Percentiles rank a stretch among this genome's conserved stretches.
Evolutionary conservation across 2,888 invertebrate species (phyloP).

Genomic region (Scelioninae gen. 1): DNA sequence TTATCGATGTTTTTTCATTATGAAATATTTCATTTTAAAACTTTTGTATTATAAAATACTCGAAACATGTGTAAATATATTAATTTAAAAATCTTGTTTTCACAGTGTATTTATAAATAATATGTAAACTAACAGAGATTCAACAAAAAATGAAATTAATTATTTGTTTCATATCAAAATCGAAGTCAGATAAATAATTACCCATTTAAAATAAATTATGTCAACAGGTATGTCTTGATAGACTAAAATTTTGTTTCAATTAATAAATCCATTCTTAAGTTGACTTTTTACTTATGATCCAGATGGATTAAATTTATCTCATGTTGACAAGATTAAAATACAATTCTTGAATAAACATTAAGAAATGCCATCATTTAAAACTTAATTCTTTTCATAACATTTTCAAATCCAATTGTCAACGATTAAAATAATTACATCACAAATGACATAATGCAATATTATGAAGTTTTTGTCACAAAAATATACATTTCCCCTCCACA

Average conservation of each 20-base stretch:
- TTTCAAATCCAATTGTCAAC: slow-evolving; percentile 2
- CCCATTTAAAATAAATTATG: too few species aligned
- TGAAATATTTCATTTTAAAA: too few species aligned
- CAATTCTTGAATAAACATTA: slow-evolving; percentile 42
- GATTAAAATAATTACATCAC: neutral
- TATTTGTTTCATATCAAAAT: too few species aligned
- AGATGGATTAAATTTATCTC: slow-evolving; percentile 23
- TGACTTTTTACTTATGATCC: slow-evolving; percentile 17
- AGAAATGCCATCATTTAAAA: slow-evolving; percentile 38
- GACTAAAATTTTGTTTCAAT: neutral
- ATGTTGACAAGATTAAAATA: slow-evolving; percentile 45
- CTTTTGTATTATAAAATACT: too few species aligned
- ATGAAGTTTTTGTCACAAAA: neutral
- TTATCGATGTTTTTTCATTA: too few species aligned
- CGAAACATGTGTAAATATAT: too few species aligned
- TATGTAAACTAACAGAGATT: too few species aligned
- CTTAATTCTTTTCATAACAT: slow-evolving; percentile 4
- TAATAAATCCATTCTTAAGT: slow-evolving; percentile 19
- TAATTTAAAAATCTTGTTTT: too few species aligned
- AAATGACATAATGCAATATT: slow-evolving; percentile 9
- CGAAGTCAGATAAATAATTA: too few species aligned
- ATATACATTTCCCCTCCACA: too few species aligned
- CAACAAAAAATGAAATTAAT: too few species aligned
- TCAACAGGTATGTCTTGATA: neutral
- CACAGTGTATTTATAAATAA: too few species aligned